Percentiles rank a stretch among this genome's conserved stretches.
phyloP scores from a whole-genome alignment of 2,888 invertebrate species.

The Oxystoma pomonae region DNA sequence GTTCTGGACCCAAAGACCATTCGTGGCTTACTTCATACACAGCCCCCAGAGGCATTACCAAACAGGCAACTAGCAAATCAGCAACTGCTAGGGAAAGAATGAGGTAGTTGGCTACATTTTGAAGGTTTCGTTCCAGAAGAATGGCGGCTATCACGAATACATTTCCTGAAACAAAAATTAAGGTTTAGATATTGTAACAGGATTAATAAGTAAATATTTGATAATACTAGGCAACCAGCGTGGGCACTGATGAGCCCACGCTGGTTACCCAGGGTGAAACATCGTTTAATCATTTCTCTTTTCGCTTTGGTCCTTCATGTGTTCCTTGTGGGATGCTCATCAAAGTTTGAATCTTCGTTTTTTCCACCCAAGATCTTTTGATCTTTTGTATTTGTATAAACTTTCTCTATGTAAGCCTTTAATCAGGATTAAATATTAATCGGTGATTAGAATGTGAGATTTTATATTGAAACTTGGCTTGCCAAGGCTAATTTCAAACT shows the following conservation, averaged over 20 bases:
- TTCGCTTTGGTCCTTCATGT: too few species aligned
- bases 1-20: slow-evolving; percentile 81
- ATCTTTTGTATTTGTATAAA: not conserved
- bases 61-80: slow-evolving; percentile 82
- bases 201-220: not conserved
- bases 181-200: slow-evolving; percentile 1
- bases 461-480: too few species aligned
- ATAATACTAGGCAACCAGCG: not conserved
- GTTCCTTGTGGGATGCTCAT: too few species aligned
- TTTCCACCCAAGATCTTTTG: too few species aligned
- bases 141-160: slow-evolving; percentile 94
- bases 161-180: slow-evolving; percentile 65
- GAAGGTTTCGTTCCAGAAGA: slow-evolving; percentile 77
- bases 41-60: slow-evolving; percentile 74
- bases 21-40: slow-evolving; percentile 70
- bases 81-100: slow-evolving; percentile 89
- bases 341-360: too few species aligned
- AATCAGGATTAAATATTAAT: too few species aligned
- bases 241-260: too few species aligned
- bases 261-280: too few species aligned
- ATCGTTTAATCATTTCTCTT: too few species aligned
- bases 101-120: slow-evolving; percentile 86
- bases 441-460: too few species aligned
- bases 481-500: too few species aligned
- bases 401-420: slow-evolving; percentile 1